These are phyloP conservation scores for Drosophila rellima DNA, from an alignment of 2,888 invertebrate species.

Conservation along the genomic window DNA sequence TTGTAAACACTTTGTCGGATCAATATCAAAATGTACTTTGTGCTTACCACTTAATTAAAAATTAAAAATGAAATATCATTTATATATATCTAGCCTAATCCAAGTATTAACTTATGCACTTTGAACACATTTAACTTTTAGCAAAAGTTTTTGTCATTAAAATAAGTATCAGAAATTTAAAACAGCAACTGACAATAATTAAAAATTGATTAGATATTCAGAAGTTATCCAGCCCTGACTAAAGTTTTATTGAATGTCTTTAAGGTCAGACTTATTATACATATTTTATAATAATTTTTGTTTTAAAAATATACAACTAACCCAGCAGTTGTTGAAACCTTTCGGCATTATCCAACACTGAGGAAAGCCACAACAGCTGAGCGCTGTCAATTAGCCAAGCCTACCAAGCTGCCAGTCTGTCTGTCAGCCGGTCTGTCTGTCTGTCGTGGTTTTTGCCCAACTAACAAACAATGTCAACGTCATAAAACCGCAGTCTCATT, in stretches of 20 bases:
- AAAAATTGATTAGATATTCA: no score
- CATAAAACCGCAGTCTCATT: slow-evolving; percentile 74
- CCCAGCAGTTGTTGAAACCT: neutral
- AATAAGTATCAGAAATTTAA: no score
- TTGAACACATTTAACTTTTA: no score
- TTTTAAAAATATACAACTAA: neutral
- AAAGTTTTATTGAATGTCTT: no score
- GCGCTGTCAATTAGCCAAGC: slow-evolving; percentile 55
- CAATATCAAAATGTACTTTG: neutral
- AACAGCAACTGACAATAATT: no score
- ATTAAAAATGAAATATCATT: neutral
- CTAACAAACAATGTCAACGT: slow-evolving; percentile 52
- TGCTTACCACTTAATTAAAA: no score
- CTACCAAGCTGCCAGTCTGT: slow-evolving; percentile 5
- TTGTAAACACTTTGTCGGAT: neutral
- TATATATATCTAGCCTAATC: no score
- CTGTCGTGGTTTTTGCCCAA: slow-evolving; percentile 26
- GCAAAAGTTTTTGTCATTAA: no score
- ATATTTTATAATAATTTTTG: neutral
- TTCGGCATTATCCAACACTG: slow-evolving; percentile 5
- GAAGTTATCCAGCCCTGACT: no score
- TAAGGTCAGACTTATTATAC: no score
- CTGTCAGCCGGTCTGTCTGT: slow-evolving; percentile 1
- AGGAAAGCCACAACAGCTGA: slow-evolving; percentile 12
- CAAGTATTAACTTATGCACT: no score